phyloP scores from a whole-genome alignment of 1,140 invertebrate genomes.

The Ceratina australensis region DNA sequence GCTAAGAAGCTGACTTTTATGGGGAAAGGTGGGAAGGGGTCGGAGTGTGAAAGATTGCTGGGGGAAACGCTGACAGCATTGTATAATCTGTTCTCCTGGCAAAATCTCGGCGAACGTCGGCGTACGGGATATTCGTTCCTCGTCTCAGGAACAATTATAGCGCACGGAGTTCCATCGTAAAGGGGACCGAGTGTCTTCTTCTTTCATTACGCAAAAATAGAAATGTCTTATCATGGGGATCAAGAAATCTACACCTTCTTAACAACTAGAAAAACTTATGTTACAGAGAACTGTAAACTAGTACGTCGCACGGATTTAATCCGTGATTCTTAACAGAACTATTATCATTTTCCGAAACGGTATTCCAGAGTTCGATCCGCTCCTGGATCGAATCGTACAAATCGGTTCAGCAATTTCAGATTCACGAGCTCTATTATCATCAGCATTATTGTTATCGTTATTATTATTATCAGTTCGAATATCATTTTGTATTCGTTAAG shows the following conservation, averaged over 20 bases:
- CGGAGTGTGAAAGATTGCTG: not conserved
- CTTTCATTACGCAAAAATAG: conserved; percentile 62
- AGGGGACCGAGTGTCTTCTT: conserved; percentile 79
- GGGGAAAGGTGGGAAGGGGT: not conserved
- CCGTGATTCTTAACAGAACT: conserved; percentile 30
- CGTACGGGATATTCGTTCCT: conserved; percentile 72
- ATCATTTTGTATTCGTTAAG: not conserved
- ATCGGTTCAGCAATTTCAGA: conserved; percentile 2
- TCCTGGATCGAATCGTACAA: conserved; percentile 17
- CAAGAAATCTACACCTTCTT: conserved; percentile 55
- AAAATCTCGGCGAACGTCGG: conserved; percentile 76
- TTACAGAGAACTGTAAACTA: conserved; percentile 63
- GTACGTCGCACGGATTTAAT: conserved; percentile 46
- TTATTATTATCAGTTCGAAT: not conserved
- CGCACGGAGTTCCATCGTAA: conserved; percentile 78
- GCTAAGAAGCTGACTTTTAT: conserved; percentile 17
- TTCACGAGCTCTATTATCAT: not conserved
- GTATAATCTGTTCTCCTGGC: conserved; percentile 72
- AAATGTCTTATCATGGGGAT: conserved; percentile 57
- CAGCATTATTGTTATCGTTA: too few relatives aligned
- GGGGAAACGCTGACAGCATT: conserved; percentile 24
- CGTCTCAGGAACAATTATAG: conserved; percentile 67
- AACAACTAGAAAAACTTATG: conserved; percentile 64
- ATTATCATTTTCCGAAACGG: not conserved
- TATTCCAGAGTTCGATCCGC: not conserved